Conservation (phyloP, 2,888 invertebrate species). For the Helobdella robusta region DNA sequence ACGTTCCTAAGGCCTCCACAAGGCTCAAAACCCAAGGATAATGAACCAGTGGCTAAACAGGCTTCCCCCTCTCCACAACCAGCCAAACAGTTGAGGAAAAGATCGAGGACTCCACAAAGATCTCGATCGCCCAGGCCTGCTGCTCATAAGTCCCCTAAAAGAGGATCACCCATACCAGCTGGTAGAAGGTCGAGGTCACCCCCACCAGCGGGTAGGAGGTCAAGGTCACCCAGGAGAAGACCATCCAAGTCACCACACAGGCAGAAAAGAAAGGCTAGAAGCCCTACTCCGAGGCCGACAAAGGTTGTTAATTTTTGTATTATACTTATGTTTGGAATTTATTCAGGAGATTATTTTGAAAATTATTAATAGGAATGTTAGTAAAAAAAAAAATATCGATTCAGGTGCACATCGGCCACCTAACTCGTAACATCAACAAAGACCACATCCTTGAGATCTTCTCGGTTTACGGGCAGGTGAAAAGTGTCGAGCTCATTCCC, state of each 20-base stretch:
- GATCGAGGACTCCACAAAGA: not conserved
- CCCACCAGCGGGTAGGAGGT: not conserved
- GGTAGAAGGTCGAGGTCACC: too few relatives aligned
- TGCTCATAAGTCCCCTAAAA: too few relatives aligned
- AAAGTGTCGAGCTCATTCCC: slow-evolving; percentile 75
- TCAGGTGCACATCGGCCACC: slow-evolving; percentile 84
- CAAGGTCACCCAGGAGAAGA: slow-evolving; percentile 16
- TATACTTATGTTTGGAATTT: too few relatives aligned
- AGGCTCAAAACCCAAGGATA: too few relatives aligned
- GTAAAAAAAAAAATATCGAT: too few relatives aligned
- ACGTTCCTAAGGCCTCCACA: too few relatives aligned
- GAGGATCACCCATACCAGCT: not conserved
- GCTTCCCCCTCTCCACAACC: too few relatives aligned
- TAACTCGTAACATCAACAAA: slow-evolving; percentile 82
- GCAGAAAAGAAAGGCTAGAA: slow-evolving; percentile 57
- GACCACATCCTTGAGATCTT: slow-evolving; percentile 49
- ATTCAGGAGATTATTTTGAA: too few relatives aligned
- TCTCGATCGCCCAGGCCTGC: not conserved
- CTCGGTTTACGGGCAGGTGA: slow-evolving; percentile 58
- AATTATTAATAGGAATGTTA: too few relatives aligned
- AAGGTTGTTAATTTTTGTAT: too few relatives aligned
- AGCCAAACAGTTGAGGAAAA: slow-evolving; percentile 1
- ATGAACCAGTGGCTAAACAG: too few relatives aligned
- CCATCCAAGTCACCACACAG: slow-evolving; percentile 51
- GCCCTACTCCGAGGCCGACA: slow-evolving; percentile 75